Conservation (phyloP, 2,113 vertebrate genomes). For the Recurvirostra avosetta region DNA sequence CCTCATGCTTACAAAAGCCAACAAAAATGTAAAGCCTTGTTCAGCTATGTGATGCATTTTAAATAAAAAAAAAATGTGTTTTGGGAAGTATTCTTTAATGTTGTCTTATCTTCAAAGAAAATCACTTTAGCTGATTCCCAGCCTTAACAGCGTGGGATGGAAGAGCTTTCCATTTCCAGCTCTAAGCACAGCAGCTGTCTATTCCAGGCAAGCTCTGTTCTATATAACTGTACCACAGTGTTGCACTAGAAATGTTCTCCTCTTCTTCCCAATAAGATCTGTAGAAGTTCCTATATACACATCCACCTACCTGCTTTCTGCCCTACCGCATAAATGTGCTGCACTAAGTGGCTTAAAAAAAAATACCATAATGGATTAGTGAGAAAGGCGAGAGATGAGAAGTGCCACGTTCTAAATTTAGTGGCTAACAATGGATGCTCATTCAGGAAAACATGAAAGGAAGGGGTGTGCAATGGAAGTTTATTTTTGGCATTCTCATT, state of each 20-base stretch:
- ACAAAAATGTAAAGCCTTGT: background rate
- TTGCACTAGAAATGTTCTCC: background rate
- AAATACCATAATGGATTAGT: background rate
- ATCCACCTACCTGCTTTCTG: conserved; percentile 8
- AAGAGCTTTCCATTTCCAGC: background rate
- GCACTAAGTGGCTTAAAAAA: background rate
- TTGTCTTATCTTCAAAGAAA: background rate
- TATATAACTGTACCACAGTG: background rate
- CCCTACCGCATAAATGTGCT: background rate
- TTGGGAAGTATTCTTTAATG: background rate
- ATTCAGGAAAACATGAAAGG: background rate
- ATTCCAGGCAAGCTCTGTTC: background rate
- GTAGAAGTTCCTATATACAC: background rate
- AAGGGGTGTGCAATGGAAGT: background rate
- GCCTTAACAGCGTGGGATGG: background rate
- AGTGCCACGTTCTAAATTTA: background rate
- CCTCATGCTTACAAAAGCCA: background rate
- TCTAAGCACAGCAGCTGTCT: background rate
- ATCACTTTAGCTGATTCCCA: background rate
- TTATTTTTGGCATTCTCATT: background rate
- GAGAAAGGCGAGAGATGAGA: background rate
- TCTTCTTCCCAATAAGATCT: background rate
- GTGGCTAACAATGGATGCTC: background rate
- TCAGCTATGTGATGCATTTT: background rate
- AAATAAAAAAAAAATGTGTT: background rate